Evolutionary conservation across 2,888 invertebrate species (phyloP).

Genomic region (Branchipolynoe longqiensis): DNA sequence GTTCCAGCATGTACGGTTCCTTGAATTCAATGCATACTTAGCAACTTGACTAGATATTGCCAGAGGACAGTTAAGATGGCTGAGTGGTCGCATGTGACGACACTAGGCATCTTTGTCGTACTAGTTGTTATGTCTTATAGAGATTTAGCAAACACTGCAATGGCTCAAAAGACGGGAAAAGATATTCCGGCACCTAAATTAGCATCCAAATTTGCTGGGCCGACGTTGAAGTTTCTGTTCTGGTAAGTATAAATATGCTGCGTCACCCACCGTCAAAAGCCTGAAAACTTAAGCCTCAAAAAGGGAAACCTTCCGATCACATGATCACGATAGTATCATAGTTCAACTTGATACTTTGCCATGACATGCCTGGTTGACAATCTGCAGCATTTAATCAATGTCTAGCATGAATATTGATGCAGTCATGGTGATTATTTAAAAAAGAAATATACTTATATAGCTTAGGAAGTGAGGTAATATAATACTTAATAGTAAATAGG

Average conservation of each 20-base stretch:
- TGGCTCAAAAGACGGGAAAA: conserved; percentile 67
- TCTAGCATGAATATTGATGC: too few species aligned
- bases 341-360: background rate
- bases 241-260: conserved; percentile 73
- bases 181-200: conserved; percentile 79
- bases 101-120: conserved; percentile 58
- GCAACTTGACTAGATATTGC: too few species aligned
- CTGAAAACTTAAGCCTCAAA: too few species aligned
- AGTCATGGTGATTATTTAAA: too few species aligned
- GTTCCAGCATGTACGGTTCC: too few species aligned
- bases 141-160: conserved; percentile 48
- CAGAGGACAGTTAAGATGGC: conserved; percentile 52
- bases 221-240: conserved; percentile 79
- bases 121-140: conserved; percentile 57
- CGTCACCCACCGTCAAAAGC: conserved; percentile 18
- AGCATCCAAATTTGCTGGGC: conserved; percentile 76
- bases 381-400: too few species aligned
- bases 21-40: too few species aligned
- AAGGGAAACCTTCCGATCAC: background rate
- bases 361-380: too few species aligned
- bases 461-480: too few species aligned
- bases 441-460: too few species aligned
- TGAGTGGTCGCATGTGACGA: conserved; percentile 60
- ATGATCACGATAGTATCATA: background rate
- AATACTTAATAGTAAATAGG: too few species aligned